These are phyloP conservation scores for Epizoanthus illoricatus DNA, from an alignment of 92 coral and sea anemone species.

Conservation along the genomic window DNA sequence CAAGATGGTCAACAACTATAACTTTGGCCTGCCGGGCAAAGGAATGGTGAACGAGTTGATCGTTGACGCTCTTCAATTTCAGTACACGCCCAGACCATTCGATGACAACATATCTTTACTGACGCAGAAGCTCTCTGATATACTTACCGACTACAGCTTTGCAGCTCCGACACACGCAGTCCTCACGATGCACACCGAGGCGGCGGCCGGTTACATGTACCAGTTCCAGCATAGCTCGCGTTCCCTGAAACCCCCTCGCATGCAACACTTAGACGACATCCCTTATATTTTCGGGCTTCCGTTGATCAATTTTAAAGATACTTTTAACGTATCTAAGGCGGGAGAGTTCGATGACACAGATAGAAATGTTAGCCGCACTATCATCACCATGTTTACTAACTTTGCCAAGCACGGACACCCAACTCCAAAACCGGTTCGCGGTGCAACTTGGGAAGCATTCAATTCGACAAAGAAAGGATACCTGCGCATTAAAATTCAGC, in stretches of 20 bases:
- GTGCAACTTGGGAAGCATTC: constrained; percentile 59
- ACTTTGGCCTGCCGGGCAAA: constrained; percentile 28
- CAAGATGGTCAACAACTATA: neutral
- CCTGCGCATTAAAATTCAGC: constrained; percentile 53
- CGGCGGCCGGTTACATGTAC: constrained; percentile 52
- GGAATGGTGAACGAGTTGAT: constrained; percentile 31
- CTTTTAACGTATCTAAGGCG: neutral
- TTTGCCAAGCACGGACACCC: constrained; percentile 59
- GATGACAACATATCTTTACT: constrained; percentile 34
- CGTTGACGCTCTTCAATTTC: constrained; percentile 46
- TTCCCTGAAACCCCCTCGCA: neutral
- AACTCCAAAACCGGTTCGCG: constrained; percentile 49
- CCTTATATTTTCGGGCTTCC: constrained; percentile 37
- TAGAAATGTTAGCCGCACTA: constrained; percentile 47
- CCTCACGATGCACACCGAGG: constrained; percentile 39
- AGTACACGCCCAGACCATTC: constrained; percentile 60
- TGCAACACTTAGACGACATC: constrained; percentile 20
- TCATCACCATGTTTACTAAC: constrained; percentile 47
- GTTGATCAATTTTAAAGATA: constrained; percentile 10
- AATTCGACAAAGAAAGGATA: constrained; percentile 51
- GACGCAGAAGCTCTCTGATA: constrained; percentile 41
- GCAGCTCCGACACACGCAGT: constrained; percentile 55
- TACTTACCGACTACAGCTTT: constrained; percentile 42
- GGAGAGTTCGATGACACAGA: constrained; percentile 34
- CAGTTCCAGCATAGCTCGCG: constrained; percentile 39